phyloP scores from a whole-genome alignment of 2,888 invertebrate species.

The Podotricha telesiphe region DNA sequence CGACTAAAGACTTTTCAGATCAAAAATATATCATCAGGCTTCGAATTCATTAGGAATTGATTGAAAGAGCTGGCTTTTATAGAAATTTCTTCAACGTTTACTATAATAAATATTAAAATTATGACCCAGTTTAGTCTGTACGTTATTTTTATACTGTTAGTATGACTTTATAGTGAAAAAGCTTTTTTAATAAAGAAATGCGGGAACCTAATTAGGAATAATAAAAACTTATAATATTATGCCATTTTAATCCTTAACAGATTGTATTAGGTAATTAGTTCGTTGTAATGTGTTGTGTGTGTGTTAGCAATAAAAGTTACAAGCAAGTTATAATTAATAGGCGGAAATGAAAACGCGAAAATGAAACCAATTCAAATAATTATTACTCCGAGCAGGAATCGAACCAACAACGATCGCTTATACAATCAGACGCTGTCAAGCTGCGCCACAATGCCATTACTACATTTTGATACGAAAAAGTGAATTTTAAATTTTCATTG shows the following conservation, averaged over 20 bases:
- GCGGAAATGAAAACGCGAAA: too few relatives aligned
- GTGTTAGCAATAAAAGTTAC: too few relatives aligned
- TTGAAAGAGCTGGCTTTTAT: slow-evolving; percentile 18
- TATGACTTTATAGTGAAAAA: neutral
- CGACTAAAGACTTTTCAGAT: slow-evolving; percentile 12
- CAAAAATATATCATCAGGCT: slow-evolving; percentile 20
- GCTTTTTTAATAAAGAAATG: neutral
- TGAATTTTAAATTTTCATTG: too few relatives aligned
- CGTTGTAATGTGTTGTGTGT: too few relatives aligned
- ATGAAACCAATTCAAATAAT: too few relatives aligned
- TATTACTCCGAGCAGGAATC: too few relatives aligned
- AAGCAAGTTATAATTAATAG: too few relatives aligned
- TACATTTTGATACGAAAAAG: too few relatives aligned
- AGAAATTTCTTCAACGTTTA: slow-evolving; percentile 17
- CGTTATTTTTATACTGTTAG: slow-evolving; percentile 13
- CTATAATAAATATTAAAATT: slow-evolving; percentile 23
- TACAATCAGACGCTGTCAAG: too few relatives aligned
- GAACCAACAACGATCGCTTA: too few relatives aligned
- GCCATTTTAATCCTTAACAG: neutral
- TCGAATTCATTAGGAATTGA: slow-evolving; percentile 26
- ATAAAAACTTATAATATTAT: neutral
- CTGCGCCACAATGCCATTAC: too few relatives aligned
- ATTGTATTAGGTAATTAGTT: too few relatives aligned
- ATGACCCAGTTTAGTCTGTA: slow-evolving; percentile 18
- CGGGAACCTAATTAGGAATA: neutral